phyloP scores from a whole-genome alignment of 2,113 vertebrate species.

The Platycercus adscitus region DNA sequence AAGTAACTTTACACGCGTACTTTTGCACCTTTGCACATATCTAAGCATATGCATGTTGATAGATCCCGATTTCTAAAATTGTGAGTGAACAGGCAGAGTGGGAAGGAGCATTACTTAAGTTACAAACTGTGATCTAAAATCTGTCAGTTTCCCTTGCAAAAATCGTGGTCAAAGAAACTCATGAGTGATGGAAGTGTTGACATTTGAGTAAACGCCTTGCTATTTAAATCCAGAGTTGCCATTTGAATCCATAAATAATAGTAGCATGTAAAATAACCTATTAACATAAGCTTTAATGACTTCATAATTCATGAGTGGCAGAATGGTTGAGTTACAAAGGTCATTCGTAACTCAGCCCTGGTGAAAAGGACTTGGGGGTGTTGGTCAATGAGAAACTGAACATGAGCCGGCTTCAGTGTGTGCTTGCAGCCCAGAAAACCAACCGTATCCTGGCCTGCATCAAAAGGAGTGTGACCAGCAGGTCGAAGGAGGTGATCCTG shows the following conservation, averaged over 20 bases:
- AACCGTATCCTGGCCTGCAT: no score
- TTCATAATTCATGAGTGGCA: background rate
- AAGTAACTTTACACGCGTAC: background rate
- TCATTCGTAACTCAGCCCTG: background rate
- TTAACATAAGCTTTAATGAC: background rate
- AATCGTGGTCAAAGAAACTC: background rate
- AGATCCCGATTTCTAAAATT: background rate
- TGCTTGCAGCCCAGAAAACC: no score
- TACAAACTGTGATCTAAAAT: background rate
- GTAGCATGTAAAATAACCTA: background rate
- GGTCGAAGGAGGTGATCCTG: no score
- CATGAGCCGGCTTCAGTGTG: no score
- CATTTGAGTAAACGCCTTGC: background rate
- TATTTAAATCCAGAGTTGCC: background rate
- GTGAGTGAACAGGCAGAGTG: background rate
- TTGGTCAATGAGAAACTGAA: no score
- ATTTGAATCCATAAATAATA: background rate
- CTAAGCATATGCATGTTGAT: background rate
- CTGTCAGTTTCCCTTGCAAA: background rate
- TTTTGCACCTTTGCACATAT: background rate
- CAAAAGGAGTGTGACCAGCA: no score
- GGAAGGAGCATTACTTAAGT: background rate
- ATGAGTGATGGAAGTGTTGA: background rate
- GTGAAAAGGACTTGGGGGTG: no score
- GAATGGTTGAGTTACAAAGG: background rate